Evolutionary conservation across 2,888 invertebrate species (phyloP), one percentile per base, ranked within the genome.

Genomic region (Megastigmus dorsalis): DNA sequence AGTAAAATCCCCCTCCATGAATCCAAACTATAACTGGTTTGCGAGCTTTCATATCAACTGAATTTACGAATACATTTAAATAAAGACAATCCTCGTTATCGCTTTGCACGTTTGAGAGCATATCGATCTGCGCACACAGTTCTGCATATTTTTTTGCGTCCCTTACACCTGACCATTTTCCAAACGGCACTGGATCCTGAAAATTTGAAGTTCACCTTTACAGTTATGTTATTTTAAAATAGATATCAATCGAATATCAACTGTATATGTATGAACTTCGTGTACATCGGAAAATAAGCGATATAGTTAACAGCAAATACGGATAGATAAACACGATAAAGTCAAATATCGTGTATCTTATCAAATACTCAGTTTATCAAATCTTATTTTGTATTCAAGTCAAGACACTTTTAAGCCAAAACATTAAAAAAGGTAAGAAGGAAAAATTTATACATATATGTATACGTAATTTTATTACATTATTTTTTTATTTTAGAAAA

Each of bases 101-200:
- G 9, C 15, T 6, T 13, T n/a, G 10, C 1, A 41, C n/a, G n/a
- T n/a, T 18, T 36, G 60, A 41, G 4, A 77, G 52, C 10, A 30
- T 41, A 63, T 85, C 84, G 33, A 79, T 81, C 54, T 82, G 84
- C 0, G 82, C 80, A 18, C 85, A 85, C n/a, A 80, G 26, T 0
- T 75, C 15, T 20, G 82, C 78, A 67, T 82, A 79, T 15, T 79
- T 67, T 1, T 82, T 85, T 3, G 83, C 85, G 33, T 86, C 84
- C 60, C 79, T 82, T 3, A 82, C 82, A 2, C 83, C 86, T 52
- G 72, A 77, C 86, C 86, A 87, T 9, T 80, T 30, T 9, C 83
- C 82, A 0, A 84, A 81, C 0, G 82, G 78, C 68, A 83, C 75
- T 0, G 86, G 81, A 63, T 68, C 71, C 84, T 79, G 10, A 48